Evolutionary conservation across 2,888 invertebrate genomes (phyloP).

Genomic region (Diaphora mendica): DNA sequence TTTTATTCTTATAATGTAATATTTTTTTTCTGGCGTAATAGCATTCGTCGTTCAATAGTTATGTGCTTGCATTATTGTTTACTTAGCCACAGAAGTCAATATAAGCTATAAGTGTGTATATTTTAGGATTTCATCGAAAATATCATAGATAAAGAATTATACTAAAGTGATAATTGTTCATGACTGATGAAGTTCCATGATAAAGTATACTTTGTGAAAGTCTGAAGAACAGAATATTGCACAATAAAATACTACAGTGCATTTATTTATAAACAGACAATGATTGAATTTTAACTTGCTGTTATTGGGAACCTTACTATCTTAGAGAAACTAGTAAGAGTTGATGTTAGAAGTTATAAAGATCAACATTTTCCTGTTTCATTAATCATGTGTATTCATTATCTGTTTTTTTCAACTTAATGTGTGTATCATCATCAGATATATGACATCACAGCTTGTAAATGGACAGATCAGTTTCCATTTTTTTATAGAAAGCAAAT

Average conservation of each 20-base stretch:
- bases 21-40: conserved; percentile 9
- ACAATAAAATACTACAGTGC: not conserved
- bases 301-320: not conserved
- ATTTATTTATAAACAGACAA: not conserved
- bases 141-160: not conserved
- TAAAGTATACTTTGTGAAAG: not conserved
- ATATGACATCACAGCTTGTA: not conserved
- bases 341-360: not conserved
- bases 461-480: not conserved
- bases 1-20: conserved; percentile 10
- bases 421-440: not conserved
- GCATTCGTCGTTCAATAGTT: conserved; percentile 18
- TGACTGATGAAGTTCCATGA: conserved; percentile 2
- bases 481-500: not conserved
- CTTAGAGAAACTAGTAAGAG: not conserved
- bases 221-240: not conserved
- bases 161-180: conserved; percentile 3
- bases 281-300: not conserved
- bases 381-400: not conserved
- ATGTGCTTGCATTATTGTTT: conserved; percentile 39
- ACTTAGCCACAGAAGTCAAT: conserved; percentile 36
- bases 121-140: not conserved
- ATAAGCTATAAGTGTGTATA: conserved; percentile 10
- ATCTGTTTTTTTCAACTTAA: not conserved
- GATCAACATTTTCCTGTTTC: not conserved